Evolutionary conservation across 2,797 vertebrate genomes (phyloP).

Genomic region (Anniella stebbinsi): DNA sequence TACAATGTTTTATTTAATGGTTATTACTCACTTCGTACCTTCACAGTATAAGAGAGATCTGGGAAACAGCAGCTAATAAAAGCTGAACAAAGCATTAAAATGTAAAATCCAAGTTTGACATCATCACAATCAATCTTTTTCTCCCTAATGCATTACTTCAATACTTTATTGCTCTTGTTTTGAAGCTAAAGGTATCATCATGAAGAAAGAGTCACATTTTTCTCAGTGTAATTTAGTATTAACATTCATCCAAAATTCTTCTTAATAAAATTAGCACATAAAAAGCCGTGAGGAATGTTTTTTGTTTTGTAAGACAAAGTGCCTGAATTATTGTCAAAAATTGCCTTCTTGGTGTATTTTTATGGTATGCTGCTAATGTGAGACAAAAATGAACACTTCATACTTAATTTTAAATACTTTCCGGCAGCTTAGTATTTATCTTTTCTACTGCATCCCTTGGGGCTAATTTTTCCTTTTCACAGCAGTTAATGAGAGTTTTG

Average conservation of each 20-base stretch:
- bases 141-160: slow-evolving; percentile 1
- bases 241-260: slow-evolving; percentile 13
- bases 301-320: slow-evolving; percentile 2
- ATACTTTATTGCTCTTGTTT: not conserved
- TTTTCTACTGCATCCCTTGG: not conserved
- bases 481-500: slow-evolving; percentile 30
- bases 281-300: slow-evolving; percentile 9
- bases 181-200: slow-evolving; percentile 33
- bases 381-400: slow-evolving; percentile 23
- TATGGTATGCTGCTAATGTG: slow-evolving; percentile 31
- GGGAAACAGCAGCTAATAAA: slow-evolving; percentile 17
- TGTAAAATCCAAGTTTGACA: not conserved
- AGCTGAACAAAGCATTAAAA: slow-evolving; percentile 11
- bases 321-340: slow-evolving; percentile 13
- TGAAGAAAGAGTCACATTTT: slow-evolving; percentile 16
- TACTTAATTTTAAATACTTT: slow-evolving; percentile 23
- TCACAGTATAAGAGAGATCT: not conserved
- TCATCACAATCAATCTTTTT: not conserved
- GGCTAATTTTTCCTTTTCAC: not conserved
- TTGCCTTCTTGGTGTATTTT: not conserved
- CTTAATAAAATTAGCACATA: slow-evolving; percentile 5
- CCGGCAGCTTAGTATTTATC: slow-evolving; percentile 4
- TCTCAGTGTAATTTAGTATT: slow-evolving; percentile 21
- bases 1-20: not conserved
- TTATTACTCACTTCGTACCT: slow-evolving; percentile 5